phyloP scores from a whole-genome alignment of 2,888 invertebrate genomes.

The Psylliodes chrysocephalus region DNA sequence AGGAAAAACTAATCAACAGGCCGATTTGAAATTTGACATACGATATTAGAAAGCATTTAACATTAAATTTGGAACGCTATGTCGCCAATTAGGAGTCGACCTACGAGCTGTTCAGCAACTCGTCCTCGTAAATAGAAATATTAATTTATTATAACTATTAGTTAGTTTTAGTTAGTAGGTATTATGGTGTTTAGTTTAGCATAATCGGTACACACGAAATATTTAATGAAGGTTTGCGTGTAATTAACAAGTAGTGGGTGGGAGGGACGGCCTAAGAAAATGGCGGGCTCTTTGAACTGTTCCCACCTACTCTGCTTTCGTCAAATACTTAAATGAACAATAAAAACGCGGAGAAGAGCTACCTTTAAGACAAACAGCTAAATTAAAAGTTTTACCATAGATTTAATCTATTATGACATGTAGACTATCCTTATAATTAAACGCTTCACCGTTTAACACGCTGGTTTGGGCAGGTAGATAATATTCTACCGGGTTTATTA shows the following conservation, averaged over 20 bases:
- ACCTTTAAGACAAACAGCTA: conserved; percentile 12
- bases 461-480: conserved; percentile 27
- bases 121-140: too few species aligned
- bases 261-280: neutral
- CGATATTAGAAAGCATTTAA: too few species aligned
- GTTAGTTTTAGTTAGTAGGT: too few species aligned
- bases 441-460: conserved; percentile 26
- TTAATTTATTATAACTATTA: too few species aligned
- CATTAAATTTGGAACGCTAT: too few species aligned
- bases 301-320: neutral
- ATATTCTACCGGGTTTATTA: conserved; percentile 26
- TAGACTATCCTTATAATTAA: conserved; percentile 33
- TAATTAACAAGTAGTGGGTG: neutral
- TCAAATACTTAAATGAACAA: conserved; percentile 6
- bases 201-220: too few species aligned
- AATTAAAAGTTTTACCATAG: conserved; percentile 29
- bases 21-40: too few species aligned
- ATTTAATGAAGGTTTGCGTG: too few species aligned
- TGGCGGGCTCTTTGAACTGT: neutral
- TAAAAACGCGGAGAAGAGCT: conserved; percentile 3
- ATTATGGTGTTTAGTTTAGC: too few species aligned
- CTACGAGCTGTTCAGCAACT: too few species aligned
- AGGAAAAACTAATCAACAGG: too few species aligned
- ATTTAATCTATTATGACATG: conserved; percentile 35
- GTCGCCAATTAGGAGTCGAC: too few species aligned